Evolutionary conservation across 2,113 vertebrate species (phyloP), one percentile per base, ranked within the genome.

Genomic region (Coptodon rendalli): DNA sequence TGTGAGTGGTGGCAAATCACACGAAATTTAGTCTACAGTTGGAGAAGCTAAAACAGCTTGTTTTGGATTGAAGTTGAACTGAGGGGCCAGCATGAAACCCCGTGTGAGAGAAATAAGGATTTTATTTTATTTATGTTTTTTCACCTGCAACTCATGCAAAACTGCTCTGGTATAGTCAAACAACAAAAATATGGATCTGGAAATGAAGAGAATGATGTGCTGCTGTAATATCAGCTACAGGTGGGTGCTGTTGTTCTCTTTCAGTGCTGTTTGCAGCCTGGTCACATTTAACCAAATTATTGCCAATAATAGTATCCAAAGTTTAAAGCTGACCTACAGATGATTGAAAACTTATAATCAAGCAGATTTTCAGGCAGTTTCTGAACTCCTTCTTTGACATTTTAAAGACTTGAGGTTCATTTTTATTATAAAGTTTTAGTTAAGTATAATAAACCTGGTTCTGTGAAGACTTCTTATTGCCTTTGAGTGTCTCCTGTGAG

Each of bases 401-500:
- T 76, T 29, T 5, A 11, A 48, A 76, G 40, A 48, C 0, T 50
- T 8, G 2, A 50, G 16, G 24, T 31, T 50, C 0, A 1, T 76
- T 31, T 76, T 76, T 76, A 76, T 76, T 31, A 6, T 76, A 50
- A 78, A 78, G 27, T 78, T 78, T 9, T 52, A 34, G 73, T 19
- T 50, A 13, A 50, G 16, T 78, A 50, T 34, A 9, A 31, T 31
- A 52, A 31, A 40, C 36, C 34, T 40, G 36, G 63, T 40, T 68
- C 63, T 40, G 11, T 24, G 16, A n/a, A 78, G 73, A 50, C 9
- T 9, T 12, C 4, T 19, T 27, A 50, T 78, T n/a, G 27, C 27
- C 71, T 16, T 50, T 19, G 22, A 53, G 48, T 29, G 45, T 80
- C 24, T 71, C 16, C 19, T 81, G 79, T 45, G 40, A 71, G 22